These are phyloP conservation scores for Tragelaphus oryx DNA, from an alignment of 2,797 vertebrate species.

Conservation along the genomic window DNA sequence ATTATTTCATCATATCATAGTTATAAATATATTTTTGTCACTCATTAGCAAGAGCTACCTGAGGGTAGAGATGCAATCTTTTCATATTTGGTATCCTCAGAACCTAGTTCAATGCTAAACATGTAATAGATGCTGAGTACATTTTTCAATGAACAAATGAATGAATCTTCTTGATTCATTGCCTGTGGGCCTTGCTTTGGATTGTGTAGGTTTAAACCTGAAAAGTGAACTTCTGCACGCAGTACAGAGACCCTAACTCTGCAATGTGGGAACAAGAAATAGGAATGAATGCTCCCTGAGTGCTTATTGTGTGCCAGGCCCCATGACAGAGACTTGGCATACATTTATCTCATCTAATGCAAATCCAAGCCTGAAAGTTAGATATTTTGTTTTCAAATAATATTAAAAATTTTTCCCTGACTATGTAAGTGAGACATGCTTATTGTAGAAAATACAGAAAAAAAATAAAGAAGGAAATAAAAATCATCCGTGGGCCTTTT, in stretches of 20 bases:
- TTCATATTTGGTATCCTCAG: slow-evolving; percentile 25
- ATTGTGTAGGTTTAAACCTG: slow-evolving; percentile 40
- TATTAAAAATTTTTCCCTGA: not conserved
- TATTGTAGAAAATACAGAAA: slow-evolving; percentile 35
- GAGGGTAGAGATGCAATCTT: slow-evolving; percentile 24
- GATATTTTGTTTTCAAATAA: slow-evolving; percentile 21
- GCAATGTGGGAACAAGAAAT: not conserved
- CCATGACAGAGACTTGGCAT: slow-evolving; percentile 18
- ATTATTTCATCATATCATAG: slow-evolving; percentile 22
- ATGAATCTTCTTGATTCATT: slow-evolving; percentile 9
- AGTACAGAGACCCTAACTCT: not conserved
- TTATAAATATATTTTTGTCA: not conserved
- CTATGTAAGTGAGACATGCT: slow-evolving; percentile 3
- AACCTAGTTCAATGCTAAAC: slow-evolving; percentile 39
- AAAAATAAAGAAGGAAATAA: slow-evolving; percentile 48
- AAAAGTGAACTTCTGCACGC: not conserved
- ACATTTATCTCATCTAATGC: slow-evolving; percentile 34
- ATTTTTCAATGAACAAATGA: slow-evolving; percentile 45
- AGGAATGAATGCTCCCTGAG: slow-evolving; percentile 4
- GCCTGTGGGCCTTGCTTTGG: slow-evolving; percentile 10
- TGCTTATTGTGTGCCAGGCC: not conserved
- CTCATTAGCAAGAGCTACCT: slow-evolving; percentile 22
- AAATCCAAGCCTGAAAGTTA: slow-evolving; percentile 22
- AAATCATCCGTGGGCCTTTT: not conserved
- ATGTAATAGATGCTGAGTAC: slow-evolving; percentile 16